These are phyloP conservation scores for Entomyzon cyanotis DNA, from an alignment of 2,113 vertebrate species.

Conservation along the genomic window DNA sequence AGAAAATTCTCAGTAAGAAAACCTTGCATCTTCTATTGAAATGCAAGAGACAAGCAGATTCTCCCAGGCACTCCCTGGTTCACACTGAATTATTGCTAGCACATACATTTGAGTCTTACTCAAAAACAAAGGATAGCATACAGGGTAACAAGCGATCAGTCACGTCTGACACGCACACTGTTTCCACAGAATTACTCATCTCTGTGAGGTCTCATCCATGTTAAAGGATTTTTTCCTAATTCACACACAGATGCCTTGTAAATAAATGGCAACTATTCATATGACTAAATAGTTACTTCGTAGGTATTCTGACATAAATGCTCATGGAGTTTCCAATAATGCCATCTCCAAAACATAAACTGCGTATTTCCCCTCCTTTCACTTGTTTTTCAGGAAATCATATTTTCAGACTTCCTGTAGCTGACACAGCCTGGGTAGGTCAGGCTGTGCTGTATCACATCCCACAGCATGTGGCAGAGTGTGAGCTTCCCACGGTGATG, in stretches of 20 bases:
- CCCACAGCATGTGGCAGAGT: not conserved
- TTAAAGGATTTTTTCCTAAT: slow-evolving; percentile 27
- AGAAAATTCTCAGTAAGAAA: not conserved
- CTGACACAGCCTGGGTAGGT: not conserved
- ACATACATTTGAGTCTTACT: not conserved
- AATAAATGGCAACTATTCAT: slow-evolving; percentile 24
- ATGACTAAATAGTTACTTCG: not conserved
- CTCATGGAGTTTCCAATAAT: slow-evolving; percentile 53
- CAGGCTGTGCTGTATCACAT: not conserved
- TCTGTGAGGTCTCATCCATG: not conserved
- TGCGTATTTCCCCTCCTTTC: slow-evolving; percentile 41
- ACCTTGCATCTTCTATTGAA: not conserved
- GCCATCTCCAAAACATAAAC: slow-evolving; percentile 41
- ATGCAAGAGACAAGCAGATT: not conserved
- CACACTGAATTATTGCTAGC: not conserved
- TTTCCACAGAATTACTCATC: slow-evolving; percentile 62
- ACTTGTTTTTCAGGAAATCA: slow-evolving; percentile 65
- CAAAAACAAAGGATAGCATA: slow-evolving; percentile 5
- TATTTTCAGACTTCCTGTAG: slow-evolving; percentile 44
- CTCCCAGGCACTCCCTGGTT: not conserved
- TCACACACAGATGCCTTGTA: not conserved
- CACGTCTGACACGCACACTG: slow-evolving; percentile 9
- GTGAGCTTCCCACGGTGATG: not conserved
- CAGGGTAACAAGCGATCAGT: not conserved
- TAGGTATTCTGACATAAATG: not conserved